A percentile compares a stretch with the other conserved stretches of the same genome.
Conservation (phyloP, 2,797 vertebrate species). For the Chelmon rostratus region DNA sequence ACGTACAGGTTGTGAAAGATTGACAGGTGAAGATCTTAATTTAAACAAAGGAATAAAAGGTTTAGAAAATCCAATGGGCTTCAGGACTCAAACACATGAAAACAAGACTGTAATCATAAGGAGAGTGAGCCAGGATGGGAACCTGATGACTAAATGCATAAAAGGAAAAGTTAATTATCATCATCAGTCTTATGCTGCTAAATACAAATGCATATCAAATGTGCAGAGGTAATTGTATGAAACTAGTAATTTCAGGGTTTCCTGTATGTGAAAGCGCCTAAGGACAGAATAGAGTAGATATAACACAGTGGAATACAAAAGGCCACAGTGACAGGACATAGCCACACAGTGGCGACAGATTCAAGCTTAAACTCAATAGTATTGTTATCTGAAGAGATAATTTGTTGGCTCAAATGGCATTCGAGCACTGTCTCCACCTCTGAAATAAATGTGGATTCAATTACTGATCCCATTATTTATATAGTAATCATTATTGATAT, state of each 20-base stretch:
- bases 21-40: neutral
- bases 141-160: neutral
- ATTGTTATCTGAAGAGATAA: neutral
- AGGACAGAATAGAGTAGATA: too few species aligned
- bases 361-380: neutral
- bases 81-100: neutral
- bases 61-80: neutral
- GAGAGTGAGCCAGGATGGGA: too few species aligned
- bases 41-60: neutral
- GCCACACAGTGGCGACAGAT: conserved; percentile 11
- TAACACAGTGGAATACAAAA: neutral
- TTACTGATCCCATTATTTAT: neutral
- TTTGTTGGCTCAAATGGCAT: neutral
- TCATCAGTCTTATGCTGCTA: neutral
- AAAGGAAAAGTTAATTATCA: too few species aligned
- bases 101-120: neutral
- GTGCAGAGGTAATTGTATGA: neutral
- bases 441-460: neutral
- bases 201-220: neutral
- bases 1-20: neutral
- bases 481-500: neutral
- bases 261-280: neutral
- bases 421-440: neutral
- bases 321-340: neutral
- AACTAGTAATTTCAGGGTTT: neutral